Percentiles rank a stretch among this genome's conserved stretches.
These are phyloP conservation scores for Dermatophagoides farinae DNA, from an alignment of 1,140 invertebrate species.

Conservation along the genomic window DNA sequence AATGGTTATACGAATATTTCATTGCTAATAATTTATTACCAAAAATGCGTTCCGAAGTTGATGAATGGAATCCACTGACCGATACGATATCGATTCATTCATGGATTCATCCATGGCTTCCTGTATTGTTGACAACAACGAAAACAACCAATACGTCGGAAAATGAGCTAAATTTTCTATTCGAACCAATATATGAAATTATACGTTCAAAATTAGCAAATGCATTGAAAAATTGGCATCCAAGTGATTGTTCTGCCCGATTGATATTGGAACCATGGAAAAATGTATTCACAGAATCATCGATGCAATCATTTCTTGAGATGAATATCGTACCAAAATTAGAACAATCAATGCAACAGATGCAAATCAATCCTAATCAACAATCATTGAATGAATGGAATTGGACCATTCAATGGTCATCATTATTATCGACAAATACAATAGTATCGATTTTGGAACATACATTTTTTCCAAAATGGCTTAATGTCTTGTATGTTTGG, in stretches of 20 bases:
- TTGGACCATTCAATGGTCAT: slow-evolving; percentile 67
- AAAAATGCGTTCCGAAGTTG: slow-evolving; percentile 51
- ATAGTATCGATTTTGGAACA: slow-evolving; percentile 55
- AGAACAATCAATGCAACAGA: slow-evolving; percentile 43
- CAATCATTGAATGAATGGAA: slow-evolving; percentile 52
- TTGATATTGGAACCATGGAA: slow-evolving; percentile 81
- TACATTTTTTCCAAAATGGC: slow-evolving; percentile 69
- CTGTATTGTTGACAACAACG: slow-evolving; percentile 39
- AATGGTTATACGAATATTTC: slow-evolving; percentile 61
- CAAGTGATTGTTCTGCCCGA: slow-evolving; percentile 70
- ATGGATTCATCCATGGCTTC: slow-evolving; percentile 91
- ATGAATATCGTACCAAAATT: slow-evolving; percentile 81
- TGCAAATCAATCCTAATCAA: slow-evolving; percentile 65
- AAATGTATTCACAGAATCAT: slow-evolving; percentile 53
- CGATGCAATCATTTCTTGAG: slow-evolving; percentile 62
- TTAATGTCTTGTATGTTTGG: slow-evolving; percentile 54
- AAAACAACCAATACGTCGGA: slow-evolving; percentile 25
- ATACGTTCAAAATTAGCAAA: slow-evolving; percentile 73
- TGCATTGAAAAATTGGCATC: slow-evolving; percentile 73
- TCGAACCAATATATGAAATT: slow-evolving; percentile 63
- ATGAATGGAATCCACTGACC: slow-evolving; percentile 78
- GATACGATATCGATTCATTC: slow-evolving; percentile 82
- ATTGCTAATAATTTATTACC: slow-evolving; percentile 60
- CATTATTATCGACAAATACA: slow-evolving; percentile 44
- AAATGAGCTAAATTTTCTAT: neutral